Evolutionary conservation across 2,888 invertebrate species (phyloP).

Genomic region (Ecliptopera silaceata): DNA sequence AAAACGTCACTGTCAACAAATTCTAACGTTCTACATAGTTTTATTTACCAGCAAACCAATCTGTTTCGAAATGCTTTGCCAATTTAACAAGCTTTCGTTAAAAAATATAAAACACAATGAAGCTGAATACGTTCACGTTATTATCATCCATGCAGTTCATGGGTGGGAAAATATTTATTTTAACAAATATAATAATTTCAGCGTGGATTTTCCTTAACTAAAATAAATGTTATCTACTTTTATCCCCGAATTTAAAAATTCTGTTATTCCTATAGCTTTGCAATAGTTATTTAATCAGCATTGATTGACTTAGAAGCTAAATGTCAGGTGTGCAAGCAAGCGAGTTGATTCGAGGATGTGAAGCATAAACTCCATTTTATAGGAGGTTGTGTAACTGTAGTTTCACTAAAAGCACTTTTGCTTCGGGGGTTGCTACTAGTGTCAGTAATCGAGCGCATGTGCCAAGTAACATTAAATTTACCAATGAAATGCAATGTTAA

Average conservation of each 20-base stretch:
- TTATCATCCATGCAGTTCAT: not conserved
- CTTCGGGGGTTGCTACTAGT: slow-evolving; percentile 16
- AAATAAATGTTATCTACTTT: no score
- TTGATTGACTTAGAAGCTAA: slow-evolving; percentile 7
- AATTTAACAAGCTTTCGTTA: slow-evolving; percentile 22
- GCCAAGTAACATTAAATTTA: slow-evolving; percentile 25
- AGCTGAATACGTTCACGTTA: slow-evolving; percentile 3
- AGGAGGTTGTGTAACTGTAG: slow-evolving; percentile 24
- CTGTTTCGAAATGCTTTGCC: slow-evolving; percentile 38
- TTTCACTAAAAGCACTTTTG: slow-evolving; percentile 26
- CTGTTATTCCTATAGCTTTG: not conserved
- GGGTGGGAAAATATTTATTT: slow-evolving; percentile 5
- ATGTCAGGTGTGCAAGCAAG: slow-evolving; percentile 21
- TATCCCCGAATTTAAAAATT: no score
- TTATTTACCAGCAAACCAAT: slow-evolving; percentile 32
- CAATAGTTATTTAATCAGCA: not conserved
- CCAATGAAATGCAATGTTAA: slow-evolving; percentile 5
- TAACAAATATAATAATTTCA: not conserved
- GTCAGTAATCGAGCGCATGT: slow-evolving; percentile 21
- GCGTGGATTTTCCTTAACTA: no score
- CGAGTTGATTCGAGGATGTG: slow-evolving; percentile 15
- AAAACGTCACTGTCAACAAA: no score
- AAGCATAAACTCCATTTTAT: slow-evolving; percentile 31
- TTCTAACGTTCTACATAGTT: slow-evolving; percentile 36
- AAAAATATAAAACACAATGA: slow-evolving; percentile 2